Base-by-base conservation (phyloP, 2,888 invertebrate species). In the Epinotia demarniana region DNA sequence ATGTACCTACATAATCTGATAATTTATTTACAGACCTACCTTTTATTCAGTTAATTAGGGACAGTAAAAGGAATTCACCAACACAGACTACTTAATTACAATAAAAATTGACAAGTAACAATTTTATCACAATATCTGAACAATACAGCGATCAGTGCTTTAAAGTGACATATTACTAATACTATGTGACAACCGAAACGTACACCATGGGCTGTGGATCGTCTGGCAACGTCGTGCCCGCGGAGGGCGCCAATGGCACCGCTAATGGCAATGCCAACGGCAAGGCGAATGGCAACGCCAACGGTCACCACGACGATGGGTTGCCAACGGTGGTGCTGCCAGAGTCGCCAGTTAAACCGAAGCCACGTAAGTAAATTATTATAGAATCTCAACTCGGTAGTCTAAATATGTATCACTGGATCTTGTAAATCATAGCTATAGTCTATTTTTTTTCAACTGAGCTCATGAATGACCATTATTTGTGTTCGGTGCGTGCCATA, bases 151-250 rank as follows among this genome's bases (percentile, higher is more conserved):
- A 53, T 53, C 27, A 68, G 71, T 63, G 71, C 19, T 53, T 3
- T n/a, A 11, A 11, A 55, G 66, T 60, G 66, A 64, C 18, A 46
- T 23, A 23, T 46, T 33, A 5, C 58, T n/a, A 4, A 43, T 70
- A 70, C 39, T 55, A 64, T 62, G 68, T 73, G 73, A 62, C 12
- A 60, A 39, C 49, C 16, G 18, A 49, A 39, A n/a, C 39, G 11
- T 23, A 23, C 13, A 60, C 19, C 12, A 95, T 95, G 95, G 95
- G 95, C 75, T 95, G 95, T 77, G 94, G 94, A 6, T 90, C 94
- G 0, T 94, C 95, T 0, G 89, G 87, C 27, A 87, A 89, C 78
- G 92, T 91, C 49, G 86, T 90, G 19, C 86, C 90, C 0, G 85
- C 89, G 12, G 81, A 81, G 6, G 81, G 81, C 23, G 72, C 78